These are phyloP conservation scores for Bugulina stolonifera DNA, from an alignment of 2,888 invertebrate genomes.

Conservation along the genomic window DNA sequence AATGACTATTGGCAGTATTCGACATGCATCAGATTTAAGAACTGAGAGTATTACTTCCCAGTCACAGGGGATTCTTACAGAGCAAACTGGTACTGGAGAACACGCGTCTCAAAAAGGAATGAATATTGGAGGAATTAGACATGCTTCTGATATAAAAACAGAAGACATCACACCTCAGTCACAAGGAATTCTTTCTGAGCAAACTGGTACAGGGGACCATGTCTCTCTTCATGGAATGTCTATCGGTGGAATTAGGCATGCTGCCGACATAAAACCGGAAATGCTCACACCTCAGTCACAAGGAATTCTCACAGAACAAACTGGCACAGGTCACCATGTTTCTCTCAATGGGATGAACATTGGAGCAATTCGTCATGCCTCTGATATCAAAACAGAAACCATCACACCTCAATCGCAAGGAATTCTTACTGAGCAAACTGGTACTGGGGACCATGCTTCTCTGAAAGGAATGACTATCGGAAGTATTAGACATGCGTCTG, in stretches of 20 bases:
- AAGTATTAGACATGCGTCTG: not conserved
- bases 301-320: not conserved
- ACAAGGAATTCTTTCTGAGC: not conserved
- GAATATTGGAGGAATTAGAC: not conserved
- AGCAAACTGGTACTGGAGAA: conserved; percentile 27
- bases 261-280: not conserved
- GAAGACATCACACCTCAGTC: not conserved
- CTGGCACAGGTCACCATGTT: not conserved
- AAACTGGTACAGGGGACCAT: conserved; percentile 23
- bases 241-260: not conserved
- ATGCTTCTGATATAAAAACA: not conserved
- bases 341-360: conserved; percentile 2
- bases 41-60: not conserved
- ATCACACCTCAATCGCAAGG: not conserved
- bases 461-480: conserved; percentile 33
- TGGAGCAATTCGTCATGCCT: not conserved
- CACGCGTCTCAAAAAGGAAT: conserved; percentile 17
- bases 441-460: conserved; percentile 46
- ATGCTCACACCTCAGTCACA: not conserved
- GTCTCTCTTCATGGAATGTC: conserved; percentile 3
- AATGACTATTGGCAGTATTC: conserved; percentile 6
- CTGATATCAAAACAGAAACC: not conserved
- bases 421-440: conserved; percentile 31
- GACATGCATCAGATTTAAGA: not conserved
- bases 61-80: not conserved